A percentile compares a stretch with the other conserved stretches of the same genome.
Conservation (phyloP, 1,140 invertebrate species). For the Holotrichia oblita region DNA sequence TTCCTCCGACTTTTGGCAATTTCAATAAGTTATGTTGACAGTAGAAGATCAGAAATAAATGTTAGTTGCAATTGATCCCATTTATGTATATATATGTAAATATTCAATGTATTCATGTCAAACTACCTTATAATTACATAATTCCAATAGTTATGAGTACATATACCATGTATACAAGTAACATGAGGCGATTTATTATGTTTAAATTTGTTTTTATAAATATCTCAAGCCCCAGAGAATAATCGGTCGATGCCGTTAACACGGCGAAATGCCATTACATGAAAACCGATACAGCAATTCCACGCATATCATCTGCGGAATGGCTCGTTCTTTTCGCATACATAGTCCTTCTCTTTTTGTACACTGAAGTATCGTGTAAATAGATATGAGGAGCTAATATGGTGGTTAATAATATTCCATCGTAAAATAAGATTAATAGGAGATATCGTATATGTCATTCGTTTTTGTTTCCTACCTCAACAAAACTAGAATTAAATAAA, state of each 20-base stretch:
- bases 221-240: neutral
- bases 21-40: too few species aligned
- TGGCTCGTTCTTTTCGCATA: neutral
- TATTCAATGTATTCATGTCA: too few species aligned
- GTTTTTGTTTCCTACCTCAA: too few species aligned
- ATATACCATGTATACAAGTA: neutral
- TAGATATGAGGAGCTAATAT: neutral
- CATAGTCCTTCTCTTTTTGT: neutral
- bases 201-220: slow-evolving; percentile 3
- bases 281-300: neutral
- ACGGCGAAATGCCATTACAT: neutral
- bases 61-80: too few species aligned
- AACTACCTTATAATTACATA: neutral
- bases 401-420: too few species aligned
- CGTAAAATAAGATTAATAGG: too few species aligned
- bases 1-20: too few species aligned
- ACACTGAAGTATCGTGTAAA: slow-evolving; percentile 17
- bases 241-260: neutral
- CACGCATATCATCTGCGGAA: slow-evolving; percentile 4
- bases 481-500: too few species aligned
- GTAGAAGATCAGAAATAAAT: too few species aligned
- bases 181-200: too few species aligned
- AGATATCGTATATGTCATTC: too few species aligned
- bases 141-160: neutral
- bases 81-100: too few species aligned